Evolutionary conservation across 2,113 vertebrate genomes (phyloP).

Genomic region (Stercorarius parasiticus): DNA sequence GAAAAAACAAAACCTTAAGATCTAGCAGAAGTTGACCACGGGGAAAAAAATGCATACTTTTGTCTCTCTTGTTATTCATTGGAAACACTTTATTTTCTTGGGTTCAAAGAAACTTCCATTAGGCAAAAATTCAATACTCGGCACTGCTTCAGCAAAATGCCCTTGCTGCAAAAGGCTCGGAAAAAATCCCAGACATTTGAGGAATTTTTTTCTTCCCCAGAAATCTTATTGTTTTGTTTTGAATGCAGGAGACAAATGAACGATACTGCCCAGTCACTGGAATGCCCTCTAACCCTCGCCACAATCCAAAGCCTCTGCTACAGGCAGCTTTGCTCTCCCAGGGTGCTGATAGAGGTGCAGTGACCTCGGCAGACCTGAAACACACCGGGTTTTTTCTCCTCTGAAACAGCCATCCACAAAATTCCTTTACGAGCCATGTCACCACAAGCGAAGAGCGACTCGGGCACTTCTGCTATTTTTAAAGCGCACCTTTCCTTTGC

Average conservation of each 20-base stretch:
- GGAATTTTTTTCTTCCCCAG: neutral
- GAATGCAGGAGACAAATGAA: neutral
- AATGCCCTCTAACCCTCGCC: neutral
- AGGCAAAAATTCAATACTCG: constrained; percentile 4
- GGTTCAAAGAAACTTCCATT: constrained; percentile 25
- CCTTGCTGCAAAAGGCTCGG: neutral
- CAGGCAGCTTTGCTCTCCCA: neutral
- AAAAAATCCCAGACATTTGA: neutral
- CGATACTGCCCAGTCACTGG: neutral
- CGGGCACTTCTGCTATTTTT: neutral
- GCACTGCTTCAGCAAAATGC: neutral
- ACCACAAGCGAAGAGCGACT: neutral
- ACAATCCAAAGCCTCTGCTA: neutral
- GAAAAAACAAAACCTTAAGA: neutral
- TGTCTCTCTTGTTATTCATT: neutral
- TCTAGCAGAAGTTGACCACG: constrained; percentile 5
- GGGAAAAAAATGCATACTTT: neutral
- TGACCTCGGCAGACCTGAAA: neutral
- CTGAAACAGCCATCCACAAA: neutral
- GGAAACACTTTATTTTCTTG: constrained; percentile 17
- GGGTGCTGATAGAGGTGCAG: neutral
- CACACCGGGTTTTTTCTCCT: neutral
- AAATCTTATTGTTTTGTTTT: neutral
- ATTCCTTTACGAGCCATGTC: neutral
- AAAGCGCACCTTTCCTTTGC: neutral